Conservation (phyloP, 2,888 invertebrate species). For the Cataglyphis livida region DNA sequence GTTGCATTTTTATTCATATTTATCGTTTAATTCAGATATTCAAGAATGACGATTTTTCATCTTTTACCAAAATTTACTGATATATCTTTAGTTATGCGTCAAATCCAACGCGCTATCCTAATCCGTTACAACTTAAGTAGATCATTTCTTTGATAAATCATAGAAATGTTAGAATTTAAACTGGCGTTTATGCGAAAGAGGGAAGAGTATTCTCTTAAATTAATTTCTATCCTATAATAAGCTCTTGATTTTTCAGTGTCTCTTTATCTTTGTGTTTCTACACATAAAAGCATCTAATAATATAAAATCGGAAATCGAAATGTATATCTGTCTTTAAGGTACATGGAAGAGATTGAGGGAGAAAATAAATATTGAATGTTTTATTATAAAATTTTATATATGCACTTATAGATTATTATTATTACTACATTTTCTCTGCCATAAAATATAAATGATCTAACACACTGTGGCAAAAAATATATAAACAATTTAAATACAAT, state of each 20-base stretch:
- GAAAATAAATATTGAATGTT: not conserved
- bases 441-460: not conserved
- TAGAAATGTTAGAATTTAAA: conserved; percentile 49
- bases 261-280: not conserved
- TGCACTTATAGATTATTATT: conserved; percentile 11
- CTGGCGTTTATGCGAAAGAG: conserved; percentile 17
- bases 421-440: not conserved
- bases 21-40: conserved; percentile 9
- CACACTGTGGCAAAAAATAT: not conserved
- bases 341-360: not conserved
- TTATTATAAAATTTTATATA: not conserved
- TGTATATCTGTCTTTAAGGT: not conserved
- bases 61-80: conserved; percentile 17
- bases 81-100: conserved; percentile 15
- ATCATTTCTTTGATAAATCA: conserved; percentile 44
- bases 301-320: conserved; percentile 18
- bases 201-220: conserved; percentile 9
- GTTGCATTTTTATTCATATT: not conserved
- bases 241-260: not conserved
- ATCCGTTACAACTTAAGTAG: conserved; percentile 36
- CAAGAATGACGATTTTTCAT: not conserved
- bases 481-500: not conserved
- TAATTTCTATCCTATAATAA: conserved; percentile 33
- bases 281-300: not conserved
- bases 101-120: conserved; percentile 19